These are phyloP conservation scores for Varecia variegata DNA, from an alignment of 2,797 vertebrate genomes.

Conservation along the genomic window DNA sequence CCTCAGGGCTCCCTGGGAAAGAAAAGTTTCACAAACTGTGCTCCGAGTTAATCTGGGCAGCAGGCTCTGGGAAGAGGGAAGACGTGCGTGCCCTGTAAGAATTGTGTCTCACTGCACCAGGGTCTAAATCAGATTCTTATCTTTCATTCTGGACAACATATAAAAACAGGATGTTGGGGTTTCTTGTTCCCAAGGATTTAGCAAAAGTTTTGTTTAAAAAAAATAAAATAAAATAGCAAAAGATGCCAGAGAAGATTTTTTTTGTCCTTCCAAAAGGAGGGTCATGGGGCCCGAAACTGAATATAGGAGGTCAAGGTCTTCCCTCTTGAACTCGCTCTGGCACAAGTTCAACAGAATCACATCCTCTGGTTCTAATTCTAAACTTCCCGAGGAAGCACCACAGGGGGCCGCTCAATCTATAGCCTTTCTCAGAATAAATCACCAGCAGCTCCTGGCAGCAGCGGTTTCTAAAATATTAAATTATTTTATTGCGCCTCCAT, in stretches of 20 bases:
- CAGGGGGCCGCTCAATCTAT: not conserved
- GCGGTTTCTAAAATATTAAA: not conserved
- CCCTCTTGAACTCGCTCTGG: slow-evolving; percentile 3
- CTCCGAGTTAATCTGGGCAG: not conserved
- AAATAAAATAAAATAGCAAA: not conserved
- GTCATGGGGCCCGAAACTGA: slow-evolving; percentile 5
- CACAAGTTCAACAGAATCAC: not conserved
- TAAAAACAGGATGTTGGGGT: slow-evolving; percentile 55
- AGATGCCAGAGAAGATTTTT: slow-evolving; percentile 14
- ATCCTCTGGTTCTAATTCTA: slow-evolving; percentile 54
- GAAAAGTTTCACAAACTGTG: not conserved
- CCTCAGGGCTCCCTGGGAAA: not conserved
- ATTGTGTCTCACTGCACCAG: not conserved
- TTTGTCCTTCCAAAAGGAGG: slow-evolving; percentile 3
- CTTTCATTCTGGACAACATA: not conserved
- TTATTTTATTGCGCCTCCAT: not conserved
- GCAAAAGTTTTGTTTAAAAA: not conserved
- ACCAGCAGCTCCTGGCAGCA: not conserved
- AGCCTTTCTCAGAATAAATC: slow-evolving; percentile 67
- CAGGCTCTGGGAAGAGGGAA: not conserved
- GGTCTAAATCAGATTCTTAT: not conserved
- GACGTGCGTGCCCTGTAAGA: rapidly evolving
- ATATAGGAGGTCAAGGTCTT: not conserved
- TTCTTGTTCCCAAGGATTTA: slow-evolving; percentile 53
- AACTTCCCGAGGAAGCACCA: not conserved